These are phyloP conservation scores for Caenorhabditis panamensis DNA, from an alignment of 2,888 invertebrate genomes.

Conservation along the genomic window DNA sequence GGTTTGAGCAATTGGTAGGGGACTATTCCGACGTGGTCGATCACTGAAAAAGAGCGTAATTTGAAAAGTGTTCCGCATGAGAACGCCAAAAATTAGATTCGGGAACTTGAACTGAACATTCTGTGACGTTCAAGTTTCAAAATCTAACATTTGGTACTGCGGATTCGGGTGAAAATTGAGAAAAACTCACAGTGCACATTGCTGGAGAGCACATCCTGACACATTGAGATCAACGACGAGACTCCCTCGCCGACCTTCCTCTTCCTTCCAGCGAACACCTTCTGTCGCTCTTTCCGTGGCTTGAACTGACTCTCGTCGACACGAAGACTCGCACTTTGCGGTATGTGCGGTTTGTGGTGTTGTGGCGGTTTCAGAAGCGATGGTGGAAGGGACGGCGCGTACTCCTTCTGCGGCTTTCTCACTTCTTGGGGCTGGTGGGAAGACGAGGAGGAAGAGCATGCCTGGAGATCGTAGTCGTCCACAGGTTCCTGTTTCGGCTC, in stretches of 20 bases:
- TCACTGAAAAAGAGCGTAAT: constrained; percentile 31
- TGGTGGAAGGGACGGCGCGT: constrained; percentile 14
- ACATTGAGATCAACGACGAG: constrained; percentile 27
- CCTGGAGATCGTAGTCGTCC: constrained; percentile 15
- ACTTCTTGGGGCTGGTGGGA: constrained; percentile 1
- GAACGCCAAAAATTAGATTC: too few species aligned
- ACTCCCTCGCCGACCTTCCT: constrained; percentile 37
- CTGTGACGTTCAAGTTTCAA: too few species aligned
- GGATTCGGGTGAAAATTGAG: too few species aligned
- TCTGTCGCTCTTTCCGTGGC: constrained; percentile 55
- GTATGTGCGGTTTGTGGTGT: constrained; percentile 18
- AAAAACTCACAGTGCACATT: constrained; percentile 41
- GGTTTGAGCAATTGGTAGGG: constrained; percentile 51
- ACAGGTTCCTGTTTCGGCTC: constrained; percentile 41
- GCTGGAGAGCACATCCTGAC: constrained; percentile 39
- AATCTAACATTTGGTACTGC: too few species aligned
- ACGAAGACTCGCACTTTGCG: constrained; percentile 29
- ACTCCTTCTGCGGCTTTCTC: constrained; percentile 14
- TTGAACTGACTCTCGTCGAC: constrained; percentile 59
- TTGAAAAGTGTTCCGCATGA: too few species aligned
- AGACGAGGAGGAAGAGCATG: constrained; percentile 13
- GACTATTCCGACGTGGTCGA: constrained; percentile 52
- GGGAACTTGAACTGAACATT: too few species aligned
- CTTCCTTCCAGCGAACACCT: constrained; percentile 57
- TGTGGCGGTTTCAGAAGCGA: not conserved